phyloP scores from a whole-genome alignment of 2,888 invertebrate genomes.

The Cerceris ruficornis region DNA sequence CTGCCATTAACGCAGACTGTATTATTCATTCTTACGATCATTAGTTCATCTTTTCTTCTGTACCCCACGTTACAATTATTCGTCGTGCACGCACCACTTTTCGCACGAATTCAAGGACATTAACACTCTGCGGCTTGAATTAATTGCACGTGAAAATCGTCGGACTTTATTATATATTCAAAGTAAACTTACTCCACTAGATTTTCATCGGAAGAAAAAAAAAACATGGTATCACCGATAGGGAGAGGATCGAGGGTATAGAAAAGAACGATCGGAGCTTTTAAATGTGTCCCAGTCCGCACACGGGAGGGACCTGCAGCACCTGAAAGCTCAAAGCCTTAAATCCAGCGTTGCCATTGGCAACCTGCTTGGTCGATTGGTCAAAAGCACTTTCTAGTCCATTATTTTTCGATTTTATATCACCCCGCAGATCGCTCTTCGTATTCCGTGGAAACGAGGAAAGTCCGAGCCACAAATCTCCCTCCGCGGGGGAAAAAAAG shows the following conservation, averaged over 20 bases:
- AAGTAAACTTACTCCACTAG: slow-evolving; percentile 9
- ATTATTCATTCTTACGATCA: too few relatives aligned
- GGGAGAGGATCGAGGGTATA: not conserved
- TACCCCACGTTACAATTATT: too few relatives aligned
- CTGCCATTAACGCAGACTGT: too few relatives aligned
- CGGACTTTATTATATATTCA: too few relatives aligned
- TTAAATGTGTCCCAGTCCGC: slow-evolving; percentile 48
- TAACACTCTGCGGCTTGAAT: too few relatives aligned
- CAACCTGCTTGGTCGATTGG: slow-evolving; percentile 74
- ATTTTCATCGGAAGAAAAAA: slow-evolving; percentile 29
- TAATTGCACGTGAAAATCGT: too few relatives aligned
- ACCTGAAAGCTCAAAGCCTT: slow-evolving; percentile 62
- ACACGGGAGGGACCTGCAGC: slow-evolving; percentile 35
- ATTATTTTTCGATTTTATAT: slow-evolving; percentile 63
- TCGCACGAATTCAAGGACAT: too few relatives aligned
- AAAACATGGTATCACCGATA: not conserved
- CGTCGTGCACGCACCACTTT: too few relatives aligned
- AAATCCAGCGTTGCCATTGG: slow-evolving; percentile 70
- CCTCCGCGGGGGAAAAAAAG: not conserved
- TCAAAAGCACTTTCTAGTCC: slow-evolving; percentile 61
- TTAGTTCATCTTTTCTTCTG: too few relatives aligned
- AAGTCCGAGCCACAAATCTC: not conserved
- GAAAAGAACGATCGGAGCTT: slow-evolving; percentile 40
- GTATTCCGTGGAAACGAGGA: slow-evolving; percentile 1
- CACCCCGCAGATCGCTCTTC: slow-evolving; percentile 23